phyloP scores from a whole-genome alignment of 2,888 invertebrate genomes.

The Netelia virgata region DNA sequence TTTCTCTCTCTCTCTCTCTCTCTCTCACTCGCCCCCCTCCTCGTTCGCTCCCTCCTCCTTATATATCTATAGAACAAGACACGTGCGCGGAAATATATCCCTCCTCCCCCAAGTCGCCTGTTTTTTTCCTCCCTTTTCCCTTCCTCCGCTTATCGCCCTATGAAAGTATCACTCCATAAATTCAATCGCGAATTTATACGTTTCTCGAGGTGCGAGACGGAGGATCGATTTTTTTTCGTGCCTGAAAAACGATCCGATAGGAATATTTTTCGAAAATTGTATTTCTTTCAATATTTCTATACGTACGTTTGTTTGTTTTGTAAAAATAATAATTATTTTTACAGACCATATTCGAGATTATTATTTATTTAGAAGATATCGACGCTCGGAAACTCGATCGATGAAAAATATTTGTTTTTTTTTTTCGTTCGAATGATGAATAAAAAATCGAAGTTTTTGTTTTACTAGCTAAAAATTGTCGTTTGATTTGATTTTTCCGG shows the following conservation, averaged over 20 bases:
- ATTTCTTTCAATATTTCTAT: background rate
- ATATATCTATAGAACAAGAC: conserved; percentile 41
- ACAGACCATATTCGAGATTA: background rate
- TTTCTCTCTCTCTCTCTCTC: conserved; percentile 12
- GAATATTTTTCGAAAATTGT: background rate
- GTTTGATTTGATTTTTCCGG: no score
- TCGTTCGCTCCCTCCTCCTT: background rate
- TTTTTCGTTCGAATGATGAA: no score
- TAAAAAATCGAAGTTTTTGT: no score
- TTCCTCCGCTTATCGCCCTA: conserved; percentile 31
- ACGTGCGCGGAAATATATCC: conserved; percentile 56
- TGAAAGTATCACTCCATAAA: conserved; percentile 29
- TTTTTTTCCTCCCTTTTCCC: conserved; percentile 6
- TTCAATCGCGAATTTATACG: conserved; percentile 25
- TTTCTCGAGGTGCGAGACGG: background rate
- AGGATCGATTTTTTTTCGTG: background rate
- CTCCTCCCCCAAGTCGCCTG: background rate
- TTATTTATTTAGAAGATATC: no score
- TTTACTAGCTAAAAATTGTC: no score
- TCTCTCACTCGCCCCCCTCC: background rate
- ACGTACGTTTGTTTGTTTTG: background rate
- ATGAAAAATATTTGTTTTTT: no score
- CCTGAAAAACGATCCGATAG: background rate
- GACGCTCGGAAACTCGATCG: no score
- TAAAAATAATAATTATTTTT: background rate